A percentile compares a stretch with the other conserved stretches of the same genome.
Evolutionary conservation across 2,888 invertebrate genomes (phyloP).

Genomic region (Crepidodera aurea): DNA sequence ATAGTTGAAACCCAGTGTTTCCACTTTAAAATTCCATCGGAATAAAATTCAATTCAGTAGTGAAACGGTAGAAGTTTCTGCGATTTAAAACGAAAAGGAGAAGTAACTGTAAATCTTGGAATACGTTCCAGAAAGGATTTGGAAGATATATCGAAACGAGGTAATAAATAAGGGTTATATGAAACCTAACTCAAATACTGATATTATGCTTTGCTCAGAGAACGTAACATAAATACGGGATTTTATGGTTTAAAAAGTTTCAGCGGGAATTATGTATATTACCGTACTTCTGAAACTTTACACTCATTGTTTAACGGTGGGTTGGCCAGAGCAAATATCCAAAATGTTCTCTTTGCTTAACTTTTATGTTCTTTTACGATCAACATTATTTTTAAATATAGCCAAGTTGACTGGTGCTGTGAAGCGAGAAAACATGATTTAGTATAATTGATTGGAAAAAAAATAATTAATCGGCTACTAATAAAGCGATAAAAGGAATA

Average conservation of each 20-base stretch:
- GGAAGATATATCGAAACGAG: constrained; percentile 59
- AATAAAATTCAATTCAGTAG: constrained; percentile 29
- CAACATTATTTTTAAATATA: constrained; percentile 26
- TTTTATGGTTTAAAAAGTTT: constrained; percentile 57
- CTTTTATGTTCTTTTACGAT: constrained; percentile 37
- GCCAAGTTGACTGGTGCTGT: background rate
- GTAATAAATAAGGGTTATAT: constrained; percentile 60
- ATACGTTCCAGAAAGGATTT: constrained; percentile 57
- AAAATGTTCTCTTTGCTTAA: constrained; percentile 45
- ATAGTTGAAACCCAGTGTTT: too few species aligned
- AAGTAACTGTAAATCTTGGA: constrained; percentile 55
- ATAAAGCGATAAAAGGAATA: too few species aligned
- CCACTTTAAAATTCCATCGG: constrained; percentile 16
- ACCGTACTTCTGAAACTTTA: constrained; percentile 49
- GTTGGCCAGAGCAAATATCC: constrained; percentile 45
- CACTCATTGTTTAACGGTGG: constrained; percentile 49
- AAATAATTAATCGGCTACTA: too few species aligned
- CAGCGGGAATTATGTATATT: constrained; percentile 51
- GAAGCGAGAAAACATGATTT: background rate
- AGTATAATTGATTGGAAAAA: too few species aligned
- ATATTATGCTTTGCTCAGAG: constrained; percentile 54
- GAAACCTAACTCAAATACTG: constrained; percentile 58
- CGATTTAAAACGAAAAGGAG: constrained; percentile 44
- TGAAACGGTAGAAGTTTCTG: constrained; percentile 34
- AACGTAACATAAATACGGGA: constrained; percentile 53